Percentiles rank a stretch among this genome's conserved stretches.
These are phyloP conservation scores for Tenthredo notha DNA, from an alignment of 2,888 invertebrate genomes.

Conservation along the genomic window DNA sequence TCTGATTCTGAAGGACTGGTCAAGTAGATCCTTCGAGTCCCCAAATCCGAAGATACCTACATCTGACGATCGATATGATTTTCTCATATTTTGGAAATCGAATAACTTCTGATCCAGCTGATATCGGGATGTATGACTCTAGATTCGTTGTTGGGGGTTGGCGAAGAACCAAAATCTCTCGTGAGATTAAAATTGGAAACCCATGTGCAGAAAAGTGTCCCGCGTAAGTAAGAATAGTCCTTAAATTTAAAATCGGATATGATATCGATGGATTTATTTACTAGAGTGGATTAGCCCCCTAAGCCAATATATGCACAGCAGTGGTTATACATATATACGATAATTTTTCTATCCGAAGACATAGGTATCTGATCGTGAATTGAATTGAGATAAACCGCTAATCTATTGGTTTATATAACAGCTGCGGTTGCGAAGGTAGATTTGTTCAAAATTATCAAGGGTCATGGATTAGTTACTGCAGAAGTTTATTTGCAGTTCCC, in stretches of 20 bases:
- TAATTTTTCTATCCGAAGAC: neutral
- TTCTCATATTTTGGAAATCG: neutral
- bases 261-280: neutral
- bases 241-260: neutral
- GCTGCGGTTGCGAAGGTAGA: constrained; percentile 12
- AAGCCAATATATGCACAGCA: neutral
- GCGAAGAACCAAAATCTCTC: too few relatives aligned
- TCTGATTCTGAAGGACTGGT: too few relatives aligned
- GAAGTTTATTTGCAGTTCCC: neutral
- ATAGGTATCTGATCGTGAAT: constrained; percentile 2
- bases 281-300: neutral
- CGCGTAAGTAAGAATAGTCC: too few relatives aligned
- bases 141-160: too few relatives aligned
- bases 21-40: too few relatives aligned
- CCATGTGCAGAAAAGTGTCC: too few relatives aligned
- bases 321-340: neutral
- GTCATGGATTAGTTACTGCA: neutral
- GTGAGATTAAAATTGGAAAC: too few relatives aligned
- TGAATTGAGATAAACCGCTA: constrained; percentile 38
- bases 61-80: too few relatives aligned
- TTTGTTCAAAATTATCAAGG: constrained; percentile 18
- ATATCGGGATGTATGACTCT: too few relatives aligned
- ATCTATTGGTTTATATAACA: constrained; percentile 42
- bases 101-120: too few relatives aligned
- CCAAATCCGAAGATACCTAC: too few relatives aligned